Base-by-base conservation (phyloP, 2,113 vertebrate genomes). In the Geothlypis trichas region DNA sequence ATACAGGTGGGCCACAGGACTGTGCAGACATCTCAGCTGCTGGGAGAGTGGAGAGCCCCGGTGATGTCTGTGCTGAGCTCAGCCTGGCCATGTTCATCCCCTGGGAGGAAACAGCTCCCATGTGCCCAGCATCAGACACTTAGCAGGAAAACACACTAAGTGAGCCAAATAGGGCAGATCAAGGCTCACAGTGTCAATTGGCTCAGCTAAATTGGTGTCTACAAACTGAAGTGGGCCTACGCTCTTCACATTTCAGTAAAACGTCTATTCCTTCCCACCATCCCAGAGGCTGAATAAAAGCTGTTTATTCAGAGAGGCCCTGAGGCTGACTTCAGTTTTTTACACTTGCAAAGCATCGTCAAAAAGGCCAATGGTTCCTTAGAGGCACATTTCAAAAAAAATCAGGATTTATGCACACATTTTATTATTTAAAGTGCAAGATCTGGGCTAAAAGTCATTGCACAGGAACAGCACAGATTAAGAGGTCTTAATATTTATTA, bases 351-450 rank as follows among this genome's bases (percentile, higher is more conserved):
- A 61, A 94, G n/a, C 13, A 47, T 65, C 5, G 2, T 27, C 4
- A 28, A 87, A 96, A 96, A 95, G 81, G 77, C 44, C 91, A 77
- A 0, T 80, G 17, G 81, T 39, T 87, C 84, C 87, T 89, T 35
- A 61, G 84, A 75, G 95, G 75, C 84, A 93, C 16, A 67, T 85
- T 85, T 94, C 35, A 94, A 92, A 95, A 79, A 37, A 91, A 89
- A 16, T 77, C 11, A 35, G 15, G 39, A 95, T 57, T 84, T 73
- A 73, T 77, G 59, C 42, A 74, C 8, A 71, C 84, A 61, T 14
- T 23, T 82, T 77, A 79, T n/a, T 90, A 71, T 87, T 91, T 89
- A 89, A 94, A 95, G 44, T 87, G 27, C 42, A 87, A 62, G 30
- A 61, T 76, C n/a, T 76, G 8, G 26, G 84, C n/a, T 86, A 54